Evolutionary conservation across 2,797 vertebrate genomes (phyloP), one percentile per base, ranked within the genome.

Genomic region (Gouania willdenowi): DNA sequence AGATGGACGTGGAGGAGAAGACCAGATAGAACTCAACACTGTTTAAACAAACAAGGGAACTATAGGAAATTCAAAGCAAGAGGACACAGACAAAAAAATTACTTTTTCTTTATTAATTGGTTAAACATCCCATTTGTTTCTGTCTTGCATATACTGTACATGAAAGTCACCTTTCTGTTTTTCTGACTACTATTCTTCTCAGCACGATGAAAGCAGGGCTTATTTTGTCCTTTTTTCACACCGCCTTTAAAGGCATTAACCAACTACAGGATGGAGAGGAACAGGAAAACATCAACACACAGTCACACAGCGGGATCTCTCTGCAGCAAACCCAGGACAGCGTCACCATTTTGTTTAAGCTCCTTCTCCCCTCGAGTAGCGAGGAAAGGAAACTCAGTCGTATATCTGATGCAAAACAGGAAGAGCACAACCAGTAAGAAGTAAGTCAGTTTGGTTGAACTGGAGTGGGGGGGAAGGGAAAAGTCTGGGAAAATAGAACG

Each of bases 201-300:
- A 69, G 56, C 18, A 10, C 37, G 34, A 65, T 74, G 48, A 77
- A 60, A 77, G 65, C 31, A n/a, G n/a, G n/a, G 47, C 36, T 52
- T n/a, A n/a, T n/a, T 72, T 77, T 72, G 72, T 68, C 53, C 31
- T 47, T 58, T 26, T 45, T 53, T 59, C 55, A 60, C 53, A 45
- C 49, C 23, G 61, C 30, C 79, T 76, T 76, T 75, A 82, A 67
- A 82, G 70, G 76, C 54, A 48, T 70, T 24, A 57, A 54, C 50
- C 5, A 15, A 26, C 49, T 48, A 45, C 65, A 29, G 47, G 64
- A 59, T 30, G 19, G 7, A 42, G 26, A 41, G 37, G 40, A 59
- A 49, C 14, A 51, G 37, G 42, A 53, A 70, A 70, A 49, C 0
- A 23, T 59, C 47, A 41, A 43, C 35, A 61, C 48, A 40, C 30